A percentile compares a stretch with the other conserved stretches of the same genome.
Conservation (phyloP, 2,113 vertebrate genomes). For the Asarcornis scutulata region DNA sequence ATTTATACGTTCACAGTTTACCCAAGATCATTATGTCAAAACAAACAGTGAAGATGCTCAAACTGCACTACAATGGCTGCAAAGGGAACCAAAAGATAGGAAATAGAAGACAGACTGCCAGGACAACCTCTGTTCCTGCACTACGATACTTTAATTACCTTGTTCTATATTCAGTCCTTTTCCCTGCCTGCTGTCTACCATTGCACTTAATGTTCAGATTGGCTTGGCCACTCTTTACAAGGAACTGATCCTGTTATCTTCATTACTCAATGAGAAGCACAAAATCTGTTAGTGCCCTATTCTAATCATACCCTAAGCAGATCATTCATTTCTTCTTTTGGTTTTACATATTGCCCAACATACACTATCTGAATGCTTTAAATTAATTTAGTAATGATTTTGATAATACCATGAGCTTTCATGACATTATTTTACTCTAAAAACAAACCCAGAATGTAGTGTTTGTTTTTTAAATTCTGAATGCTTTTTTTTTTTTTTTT, state of each 20-base stretch:
- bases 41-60: background rate
- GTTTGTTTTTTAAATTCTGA: background rate
- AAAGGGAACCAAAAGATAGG: background rate
- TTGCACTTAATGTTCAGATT: background rate
- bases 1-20: background rate
- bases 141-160: background rate
- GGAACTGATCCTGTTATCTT: background rate
- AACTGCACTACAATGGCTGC: background rate
- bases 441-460: background rate
- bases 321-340: background rate
- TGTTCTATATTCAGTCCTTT: background rate
- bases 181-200: background rate
- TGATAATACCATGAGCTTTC: background rate
- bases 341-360: background rate
- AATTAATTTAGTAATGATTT: background rate
- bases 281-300: background rate
- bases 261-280: background rate
- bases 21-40: background rate
- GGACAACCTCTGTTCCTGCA: background rate
- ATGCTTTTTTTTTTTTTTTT: background rate
- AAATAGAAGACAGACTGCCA: background rate
- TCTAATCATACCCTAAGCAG: background rate
- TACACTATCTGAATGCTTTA: background rate
- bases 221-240: background rate
- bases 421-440: background rate